These are phyloP conservation scores for Cynopterus sphinx DNA, from an alignment of 2,797 vertebrate species.

Conservation along the genomic window DNA sequence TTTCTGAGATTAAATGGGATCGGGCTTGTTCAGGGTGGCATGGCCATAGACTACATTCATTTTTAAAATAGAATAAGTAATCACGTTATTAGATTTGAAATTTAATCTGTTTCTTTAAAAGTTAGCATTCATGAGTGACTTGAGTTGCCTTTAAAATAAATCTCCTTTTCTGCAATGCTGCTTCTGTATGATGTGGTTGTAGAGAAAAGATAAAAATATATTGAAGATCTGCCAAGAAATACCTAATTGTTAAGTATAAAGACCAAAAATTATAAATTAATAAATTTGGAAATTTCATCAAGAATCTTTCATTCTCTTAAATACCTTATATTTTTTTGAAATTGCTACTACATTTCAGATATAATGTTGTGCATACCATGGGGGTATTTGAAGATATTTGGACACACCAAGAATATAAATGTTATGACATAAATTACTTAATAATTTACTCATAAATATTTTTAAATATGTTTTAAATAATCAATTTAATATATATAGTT, in stretches of 20 bases:
- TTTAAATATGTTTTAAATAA: constrained; percentile 59
- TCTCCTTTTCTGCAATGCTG: neutral
- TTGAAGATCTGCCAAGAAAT: neutral
- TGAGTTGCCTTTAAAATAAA: neutral
- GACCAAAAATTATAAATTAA: neutral
- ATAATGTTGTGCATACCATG: neutral
- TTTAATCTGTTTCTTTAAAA: constrained; percentile 16
- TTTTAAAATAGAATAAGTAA: neutral
- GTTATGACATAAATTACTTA: constrained; percentile 51
- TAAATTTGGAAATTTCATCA: neutral
- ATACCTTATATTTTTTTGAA: neutral
- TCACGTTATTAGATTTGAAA: constrained; percentile 29
- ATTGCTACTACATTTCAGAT: neutral
- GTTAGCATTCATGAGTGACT: neutral
- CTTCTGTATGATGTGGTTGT: neutral
- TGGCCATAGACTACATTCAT: too few relatives aligned
- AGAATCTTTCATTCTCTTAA: neutral
- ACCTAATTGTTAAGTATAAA: neutral
- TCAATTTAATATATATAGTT: neutral
- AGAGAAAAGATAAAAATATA: neutral
- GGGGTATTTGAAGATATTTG: constrained; percentile 42
- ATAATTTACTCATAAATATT: constrained; percentile 72
- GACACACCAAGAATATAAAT: constrained; percentile 67
- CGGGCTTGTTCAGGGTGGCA: too few relatives aligned
- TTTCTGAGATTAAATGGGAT: too few relatives aligned